Conservation (phyloP, 1,140 invertebrate species). For the Hycleus phaleratus region DNA sequence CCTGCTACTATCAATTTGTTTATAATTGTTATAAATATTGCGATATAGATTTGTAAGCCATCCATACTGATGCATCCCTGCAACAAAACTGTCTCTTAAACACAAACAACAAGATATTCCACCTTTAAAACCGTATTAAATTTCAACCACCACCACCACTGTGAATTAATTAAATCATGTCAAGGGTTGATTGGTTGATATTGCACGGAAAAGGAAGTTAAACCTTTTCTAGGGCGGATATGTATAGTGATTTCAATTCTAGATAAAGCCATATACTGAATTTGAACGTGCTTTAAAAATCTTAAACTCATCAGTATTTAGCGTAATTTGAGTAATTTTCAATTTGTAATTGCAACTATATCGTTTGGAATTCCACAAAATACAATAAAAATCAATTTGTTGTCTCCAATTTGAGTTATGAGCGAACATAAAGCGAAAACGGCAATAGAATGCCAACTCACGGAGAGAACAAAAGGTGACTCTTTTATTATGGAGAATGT, state of each 20-base stretch:
- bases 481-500: too few species aligned
- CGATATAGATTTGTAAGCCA: slow-evolving; percentile 5
- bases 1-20: not conserved
- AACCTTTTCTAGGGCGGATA: not conserved
- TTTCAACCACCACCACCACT: slow-evolving; percentile 4
- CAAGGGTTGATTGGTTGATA: not conserved
- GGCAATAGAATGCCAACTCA: too few species aligned
- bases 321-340: too few species aligned
- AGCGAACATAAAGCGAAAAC: too few species aligned
- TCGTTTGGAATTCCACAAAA: too few species aligned
- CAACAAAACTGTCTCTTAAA: slow-evolving; percentile 2
- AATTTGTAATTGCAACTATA: too few species aligned
- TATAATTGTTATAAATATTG: not conserved
- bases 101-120: not conserved
- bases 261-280: slow-evolving; percentile 4
- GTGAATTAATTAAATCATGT: not conserved
- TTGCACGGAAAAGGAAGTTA: not conserved
- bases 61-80: slow-evolving; percentile 27
- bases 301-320: too few species aligned
- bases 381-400: too few species aligned
- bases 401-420: too few species aligned
- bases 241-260: slow-evolving; percentile 6
- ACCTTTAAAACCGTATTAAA: not conserved
- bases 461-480: too few species aligned
- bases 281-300: too few species aligned